These are phyloP conservation scores for Dipodomys merriami DNA, from an alignment of 2,113 vertebrate species.

Conservation along the genomic window DNA sequence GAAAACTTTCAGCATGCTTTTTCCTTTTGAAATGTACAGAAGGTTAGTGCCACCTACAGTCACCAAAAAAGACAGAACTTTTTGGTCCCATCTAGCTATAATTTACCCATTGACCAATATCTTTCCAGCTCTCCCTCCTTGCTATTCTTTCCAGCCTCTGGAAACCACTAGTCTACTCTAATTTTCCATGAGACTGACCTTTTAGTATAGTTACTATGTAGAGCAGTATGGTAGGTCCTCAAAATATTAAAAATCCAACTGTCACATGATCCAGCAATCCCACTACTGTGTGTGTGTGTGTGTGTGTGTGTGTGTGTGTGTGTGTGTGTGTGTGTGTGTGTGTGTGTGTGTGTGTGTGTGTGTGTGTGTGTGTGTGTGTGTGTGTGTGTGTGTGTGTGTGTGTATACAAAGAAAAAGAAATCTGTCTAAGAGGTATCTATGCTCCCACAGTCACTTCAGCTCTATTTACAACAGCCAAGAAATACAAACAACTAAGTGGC, in stretches of 20 bases:
- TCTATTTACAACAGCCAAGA: not conserved
- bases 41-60: not conserved
- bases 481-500: not conserved
- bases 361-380: too few relatives aligned
- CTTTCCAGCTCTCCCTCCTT: not conserved
- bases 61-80: not conserved
- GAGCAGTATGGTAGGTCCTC: not conserved
- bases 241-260: not conserved
- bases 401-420: not conserved
- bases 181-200: not conserved
- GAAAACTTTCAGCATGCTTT: not conserved
- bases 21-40: not conserved
- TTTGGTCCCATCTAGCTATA: not conserved
- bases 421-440: not conserved
- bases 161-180: not conserved
- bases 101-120: not conserved
- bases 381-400: not conserved
- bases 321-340: too few relatives aligned
- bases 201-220: not conserved
- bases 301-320: too few relatives aligned
- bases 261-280: not conserved
- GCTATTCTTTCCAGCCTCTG: not conserved
- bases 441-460: not conserved
- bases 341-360: too few relatives aligned
- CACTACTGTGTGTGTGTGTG: not conserved